These are phyloP conservation scores for Drosophila ananassae DNA, from an alignment of 1,140 invertebrate species.

Conservation along the genomic window DNA sequence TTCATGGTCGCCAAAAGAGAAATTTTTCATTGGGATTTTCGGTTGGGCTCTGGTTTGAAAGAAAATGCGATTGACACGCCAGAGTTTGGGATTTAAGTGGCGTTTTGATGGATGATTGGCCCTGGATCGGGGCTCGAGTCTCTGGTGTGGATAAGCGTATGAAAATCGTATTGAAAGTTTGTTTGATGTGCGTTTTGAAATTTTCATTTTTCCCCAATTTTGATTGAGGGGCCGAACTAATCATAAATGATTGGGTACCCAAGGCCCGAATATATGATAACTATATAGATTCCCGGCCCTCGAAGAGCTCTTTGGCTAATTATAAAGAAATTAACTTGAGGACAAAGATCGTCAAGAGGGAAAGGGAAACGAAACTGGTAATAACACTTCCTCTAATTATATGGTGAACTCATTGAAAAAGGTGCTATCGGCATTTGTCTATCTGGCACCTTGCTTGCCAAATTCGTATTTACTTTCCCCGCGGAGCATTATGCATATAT, in stretches of 20 bases:
- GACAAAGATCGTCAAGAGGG: conserved; percentile 57
- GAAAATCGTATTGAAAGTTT: conserved; percentile 63
- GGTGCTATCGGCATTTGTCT: conserved; percentile 79
- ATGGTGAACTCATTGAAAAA: conserved; percentile 57
- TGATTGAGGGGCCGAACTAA: conserved; percentile 52
- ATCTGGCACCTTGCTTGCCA: conserved; percentile 65
- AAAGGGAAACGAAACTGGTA: conserved; percentile 9
- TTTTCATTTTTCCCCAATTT: conserved; percentile 26
- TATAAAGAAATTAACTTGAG: conserved; percentile 75
- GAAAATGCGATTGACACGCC: conserved; percentile 52
- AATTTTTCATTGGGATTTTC: conserved; percentile 50
- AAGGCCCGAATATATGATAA: conserved; percentile 33
- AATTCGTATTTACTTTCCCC: conserved; percentile 23
- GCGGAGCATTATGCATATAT: conserved; percentile 26
- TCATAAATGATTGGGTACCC: conserved; percentile 45
- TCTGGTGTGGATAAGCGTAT: conserved; percentile 65
- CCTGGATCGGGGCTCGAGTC: conserved; percentile 15
- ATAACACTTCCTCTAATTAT: conserved; percentile 66
- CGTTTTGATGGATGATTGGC: conserved; percentile 59
- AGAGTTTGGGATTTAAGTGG: conserved; percentile 39
- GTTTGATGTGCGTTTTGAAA: conserved; percentile 17
- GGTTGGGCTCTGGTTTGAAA: conserved; percentile 4
- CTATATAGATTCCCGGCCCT: conserved; percentile 21
- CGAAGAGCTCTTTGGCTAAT: conserved; percentile 38
- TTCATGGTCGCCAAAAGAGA: conserved; percentile 79